A percentile compares a stretch with the other conserved stretches of the same genome.
Conservation (phyloP, 2,888 invertebrate species). For the Ferdinandea cuprea region DNA sequence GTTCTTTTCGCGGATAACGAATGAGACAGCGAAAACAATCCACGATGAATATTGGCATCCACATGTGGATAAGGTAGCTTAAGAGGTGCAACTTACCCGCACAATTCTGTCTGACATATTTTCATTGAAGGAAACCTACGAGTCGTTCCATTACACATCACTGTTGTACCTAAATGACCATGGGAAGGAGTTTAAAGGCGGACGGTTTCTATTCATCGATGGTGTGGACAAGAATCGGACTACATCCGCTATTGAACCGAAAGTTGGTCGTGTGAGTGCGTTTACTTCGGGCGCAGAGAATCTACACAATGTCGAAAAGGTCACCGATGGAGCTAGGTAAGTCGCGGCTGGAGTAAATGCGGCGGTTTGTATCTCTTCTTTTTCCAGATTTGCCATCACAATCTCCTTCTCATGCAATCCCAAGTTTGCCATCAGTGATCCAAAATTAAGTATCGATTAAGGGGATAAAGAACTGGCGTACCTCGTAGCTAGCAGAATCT, state of each 20-base stretch:
- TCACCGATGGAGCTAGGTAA: constrained; percentile 86
- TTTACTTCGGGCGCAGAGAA: constrained; percentile 96
- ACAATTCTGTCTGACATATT: constrained; percentile 62
- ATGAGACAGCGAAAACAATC: constrained; percentile 87
- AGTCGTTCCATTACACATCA: constrained; percentile 94
- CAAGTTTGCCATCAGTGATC: constrained; percentile 87
- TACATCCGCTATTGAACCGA: constrained; percentile 88
- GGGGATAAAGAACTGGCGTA: not conserved
- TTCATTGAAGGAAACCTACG: constrained; percentile 89
- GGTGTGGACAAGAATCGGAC: constrained; percentile 86
- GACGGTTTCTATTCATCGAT: constrained; percentile 91
- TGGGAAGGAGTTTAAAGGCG: constrained; percentile 90
- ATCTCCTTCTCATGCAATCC: constrained; percentile 94
- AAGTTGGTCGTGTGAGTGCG: constrained; percentile 90
- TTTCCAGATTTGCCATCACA: constrained; percentile 89
- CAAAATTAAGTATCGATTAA: constrained; percentile 77
- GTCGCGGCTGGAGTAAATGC: not conserved
- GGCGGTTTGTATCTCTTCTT: not conserved
- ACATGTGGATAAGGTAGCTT: constrained; percentile 91
- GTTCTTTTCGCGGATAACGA: constrained; percentile 92
- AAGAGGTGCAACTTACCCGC: not conserved
- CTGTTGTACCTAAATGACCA: constrained; percentile 91
- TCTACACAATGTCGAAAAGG: constrained; percentile 91
- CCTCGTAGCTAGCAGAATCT: not conserved
- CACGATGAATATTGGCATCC: constrained; percentile 96